Percentiles rank a stretch among this genome's conserved stretches.
phyloP scores from a whole-genome alignment of 2,888 invertebrate genomes.

The Xestobium rufovillosum region DNA sequence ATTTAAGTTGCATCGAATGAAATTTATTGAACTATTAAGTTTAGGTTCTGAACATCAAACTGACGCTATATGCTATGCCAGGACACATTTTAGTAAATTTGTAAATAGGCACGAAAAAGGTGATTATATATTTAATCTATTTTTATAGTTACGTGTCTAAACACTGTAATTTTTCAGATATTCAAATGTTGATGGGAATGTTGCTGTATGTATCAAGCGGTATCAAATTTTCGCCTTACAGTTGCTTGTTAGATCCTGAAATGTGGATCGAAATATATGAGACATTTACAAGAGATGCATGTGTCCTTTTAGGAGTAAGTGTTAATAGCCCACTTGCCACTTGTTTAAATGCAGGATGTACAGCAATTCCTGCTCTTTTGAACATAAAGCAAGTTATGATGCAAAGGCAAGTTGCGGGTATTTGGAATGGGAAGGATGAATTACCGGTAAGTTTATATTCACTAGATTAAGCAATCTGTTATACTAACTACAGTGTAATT shows the following conservation, averaged over 20 bases:
- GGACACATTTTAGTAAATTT: constrained; percentile 75
- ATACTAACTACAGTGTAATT: too few relatives aligned
- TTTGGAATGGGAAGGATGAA: constrained; percentile 94
- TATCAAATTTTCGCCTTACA: constrained; percentile 73
- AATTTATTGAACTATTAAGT: constrained; percentile 66
- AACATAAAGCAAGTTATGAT: constrained; percentile 91
- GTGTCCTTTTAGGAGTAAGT: constrained; percentile 80
- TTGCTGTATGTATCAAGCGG: constrained; percentile 71
- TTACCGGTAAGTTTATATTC: constrained; percentile 66
- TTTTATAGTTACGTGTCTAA: constrained; percentile 5
- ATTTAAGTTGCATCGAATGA: constrained; percentile 74
- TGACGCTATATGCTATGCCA: constrained; percentile 82
- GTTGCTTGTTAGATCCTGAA: constrained; percentile 63
- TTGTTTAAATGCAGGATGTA: constrained; percentile 87
- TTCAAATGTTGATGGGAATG: constrained; percentile 81
- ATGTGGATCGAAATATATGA: constrained; percentile 84
- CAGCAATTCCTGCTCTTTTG: constrained; percentile 87
- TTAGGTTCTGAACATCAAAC: constrained; percentile 61
- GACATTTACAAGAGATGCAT: constrained; percentile 87
- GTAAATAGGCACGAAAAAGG: constrained; percentile 69
- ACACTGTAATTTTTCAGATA: constrained; percentile 48
- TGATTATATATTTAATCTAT: constrained; percentile 29
- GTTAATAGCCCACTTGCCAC: constrained; percentile 86
- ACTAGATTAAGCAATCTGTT: too few relatives aligned
- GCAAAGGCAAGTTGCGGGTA: constrained; percentile 80